A percentile compares a stretch with the other conserved stretches of the same genome.
Evolutionary conservation across 2,797 vertebrate species (phyloP).

Genomic region (Acomys russatus): DNA sequence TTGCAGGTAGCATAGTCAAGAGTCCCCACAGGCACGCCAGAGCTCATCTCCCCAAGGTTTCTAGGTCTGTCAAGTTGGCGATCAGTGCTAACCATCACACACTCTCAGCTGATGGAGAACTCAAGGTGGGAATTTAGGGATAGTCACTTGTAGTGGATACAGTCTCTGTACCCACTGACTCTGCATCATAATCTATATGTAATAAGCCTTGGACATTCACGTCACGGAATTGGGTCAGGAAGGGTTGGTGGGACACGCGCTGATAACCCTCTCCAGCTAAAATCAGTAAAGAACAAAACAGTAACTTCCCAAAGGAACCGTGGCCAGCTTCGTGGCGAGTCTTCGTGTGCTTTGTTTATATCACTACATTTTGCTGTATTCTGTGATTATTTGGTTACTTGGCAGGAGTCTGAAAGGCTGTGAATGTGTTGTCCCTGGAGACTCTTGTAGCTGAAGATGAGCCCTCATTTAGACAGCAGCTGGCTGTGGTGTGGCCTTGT

Average conservation of each 20-base stretch:
- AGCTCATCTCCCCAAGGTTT: background rate
- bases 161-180: background rate
- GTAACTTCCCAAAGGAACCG: background rate
- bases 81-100: background rate
- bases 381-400: background rate
- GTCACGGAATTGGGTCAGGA: background rate
- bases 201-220: background rate
- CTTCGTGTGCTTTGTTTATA: background rate
- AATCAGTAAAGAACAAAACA: too few relatives aligned
- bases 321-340: background rate
- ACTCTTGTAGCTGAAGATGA: background rate
- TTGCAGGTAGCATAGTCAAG: background rate
- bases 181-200: background rate
- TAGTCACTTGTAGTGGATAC: background rate
- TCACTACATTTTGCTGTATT: background rate
- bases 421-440: background rate
- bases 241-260: background rate
- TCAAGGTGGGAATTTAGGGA: background rate
- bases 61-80: background rate
- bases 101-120: background rate
- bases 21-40: background rate
- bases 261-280: background rate
- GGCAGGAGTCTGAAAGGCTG: background rate
- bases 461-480: fast-evolving
- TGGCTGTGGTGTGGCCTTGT: background rate